Percentiles rank a stretch among this genome's conserved stretches.
Evolutionary conservation across 1,140 invertebrate genomes (phyloP).

Genomic region (Telenomus remus): DNA sequence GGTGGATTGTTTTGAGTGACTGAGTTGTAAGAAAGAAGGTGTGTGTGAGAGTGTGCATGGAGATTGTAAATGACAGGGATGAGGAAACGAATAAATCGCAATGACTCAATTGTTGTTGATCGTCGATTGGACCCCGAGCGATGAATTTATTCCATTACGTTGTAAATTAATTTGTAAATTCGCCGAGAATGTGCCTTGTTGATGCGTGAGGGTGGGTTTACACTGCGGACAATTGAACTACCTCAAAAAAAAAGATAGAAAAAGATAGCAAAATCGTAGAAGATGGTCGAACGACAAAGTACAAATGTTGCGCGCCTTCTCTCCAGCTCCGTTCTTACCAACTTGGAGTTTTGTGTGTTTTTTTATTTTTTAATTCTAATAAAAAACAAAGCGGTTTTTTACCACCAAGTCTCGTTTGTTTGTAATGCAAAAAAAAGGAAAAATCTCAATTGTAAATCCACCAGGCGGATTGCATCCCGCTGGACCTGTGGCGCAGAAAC

Average conservation of each 20-base stretch:
- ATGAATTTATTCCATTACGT: slow-evolving; percentile 20
- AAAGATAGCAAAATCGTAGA: slow-evolving; percentile 20
- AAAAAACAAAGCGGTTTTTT: too few relatives aligned
- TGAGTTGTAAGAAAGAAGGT: too few relatives aligned
- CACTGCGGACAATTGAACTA: slow-evolving; percentile 36
- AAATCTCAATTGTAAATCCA: slow-evolving; percentile 39
- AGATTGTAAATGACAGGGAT: too few relatives aligned
- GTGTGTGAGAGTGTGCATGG: too few relatives aligned
- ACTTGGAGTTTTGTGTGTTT: too few relatives aligned
- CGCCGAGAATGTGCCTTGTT: slow-evolving; percentile 49
- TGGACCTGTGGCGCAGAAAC: slow-evolving; percentile 54
- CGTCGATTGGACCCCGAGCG: neutral
- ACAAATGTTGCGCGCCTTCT: neutral
- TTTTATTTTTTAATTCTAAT: too few relatives aligned
- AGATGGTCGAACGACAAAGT: slow-evolving; percentile 33
- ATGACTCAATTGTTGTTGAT: slow-evolving; percentile 36
- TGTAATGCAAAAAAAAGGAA: slow-evolving; percentile 9
- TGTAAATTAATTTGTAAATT: slow-evolving; percentile 19
- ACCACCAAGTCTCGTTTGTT: too few relatives aligned
- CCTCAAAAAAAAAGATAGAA: slow-evolving; percentile 26
- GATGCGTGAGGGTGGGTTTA: slow-evolving; percentile 39
- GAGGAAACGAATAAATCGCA: too few relatives aligned
- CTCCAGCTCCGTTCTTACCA: too few relatives aligned
- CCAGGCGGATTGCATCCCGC: slow-evolving; percentile 12
- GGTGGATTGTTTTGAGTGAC: too few relatives aligned